Conservation (phyloP, 2,888 invertebrate genomes). For the Biston stratarius region DNA sequence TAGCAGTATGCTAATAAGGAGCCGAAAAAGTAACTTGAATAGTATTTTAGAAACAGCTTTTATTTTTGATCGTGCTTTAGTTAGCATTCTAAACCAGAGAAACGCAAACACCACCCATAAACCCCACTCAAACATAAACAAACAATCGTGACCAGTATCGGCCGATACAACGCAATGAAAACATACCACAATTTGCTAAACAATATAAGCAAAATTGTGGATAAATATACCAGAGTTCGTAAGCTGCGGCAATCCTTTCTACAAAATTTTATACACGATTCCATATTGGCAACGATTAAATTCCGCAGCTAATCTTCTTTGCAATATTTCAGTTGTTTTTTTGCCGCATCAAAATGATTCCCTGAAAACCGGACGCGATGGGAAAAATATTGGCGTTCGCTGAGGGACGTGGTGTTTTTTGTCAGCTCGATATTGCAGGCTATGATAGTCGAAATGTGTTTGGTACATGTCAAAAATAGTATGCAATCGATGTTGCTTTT, state of each 20-base stretch:
- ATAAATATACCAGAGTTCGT: background rate
- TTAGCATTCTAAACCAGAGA: background rate
- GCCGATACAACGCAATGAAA: conserved; percentile 22
- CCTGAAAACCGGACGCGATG: conserved; percentile 45
- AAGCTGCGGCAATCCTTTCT: conserved; percentile 11
- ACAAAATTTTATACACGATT: conserved; percentile 14
- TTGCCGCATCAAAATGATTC: conserved; percentile 39
- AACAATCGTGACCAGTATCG: conserved; percentile 17
- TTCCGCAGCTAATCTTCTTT: conserved; percentile 24
- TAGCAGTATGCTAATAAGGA: too few species aligned
- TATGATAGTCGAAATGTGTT: conserved; percentile 55
- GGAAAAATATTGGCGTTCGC: conserved; percentile 54
- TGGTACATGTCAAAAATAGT: conserved; percentile 51
- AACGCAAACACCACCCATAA: conserved; percentile 2
- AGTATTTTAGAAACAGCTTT: background rate
- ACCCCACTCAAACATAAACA: conserved; percentile 15
- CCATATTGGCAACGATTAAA: conserved; percentile 31
- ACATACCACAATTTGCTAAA: conserved; percentile 23
- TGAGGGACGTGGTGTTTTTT: conserved; percentile 46
- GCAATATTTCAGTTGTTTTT: conserved; percentile 21
- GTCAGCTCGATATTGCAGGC: conserved; percentile 54
- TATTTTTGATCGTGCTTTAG: conserved; percentile 3
- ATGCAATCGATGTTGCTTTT: conserved; percentile 30
- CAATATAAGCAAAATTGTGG: conserved; percentile 10
- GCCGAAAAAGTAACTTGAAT: background rate